Conservation (phyloP, 2,888 invertebrate genomes). For the Ormyrus thymus region DNA sequence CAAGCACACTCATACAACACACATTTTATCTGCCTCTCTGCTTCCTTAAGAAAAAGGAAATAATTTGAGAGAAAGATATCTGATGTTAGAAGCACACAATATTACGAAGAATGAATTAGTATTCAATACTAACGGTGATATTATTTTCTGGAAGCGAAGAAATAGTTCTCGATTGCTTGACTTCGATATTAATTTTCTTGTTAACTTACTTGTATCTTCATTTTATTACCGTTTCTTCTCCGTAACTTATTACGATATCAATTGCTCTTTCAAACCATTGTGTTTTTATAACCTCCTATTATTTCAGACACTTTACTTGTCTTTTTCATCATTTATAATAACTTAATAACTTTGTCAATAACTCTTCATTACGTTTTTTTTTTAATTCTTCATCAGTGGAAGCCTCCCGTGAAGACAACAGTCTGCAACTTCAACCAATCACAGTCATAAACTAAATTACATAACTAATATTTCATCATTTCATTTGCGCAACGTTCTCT, state of each 20-base stretch:
- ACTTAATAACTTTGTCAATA: conserved; percentile 14
- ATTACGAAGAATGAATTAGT: conserved; percentile 43
- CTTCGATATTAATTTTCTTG: conserved; percentile 36
- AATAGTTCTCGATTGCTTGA: conserved; percentile 49
- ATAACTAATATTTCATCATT: conserved; percentile 43
- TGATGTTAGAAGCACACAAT: conserved; percentile 46
- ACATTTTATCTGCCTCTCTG: conserved; percentile 26
- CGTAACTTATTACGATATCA: conserved; percentile 10
- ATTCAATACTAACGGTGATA: conserved; percentile 34
- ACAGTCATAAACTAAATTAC: conserved; percentile 57
- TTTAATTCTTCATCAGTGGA: conserved; percentile 65
- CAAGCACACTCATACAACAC: conserved; percentile 31
- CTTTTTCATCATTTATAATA: not conserved
- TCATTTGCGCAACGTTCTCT: conserved; percentile 38
- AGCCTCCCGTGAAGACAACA: conserved; percentile 72
- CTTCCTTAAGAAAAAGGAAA: conserved; percentile 28
- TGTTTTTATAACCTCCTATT: not conserved
- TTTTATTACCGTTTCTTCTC: conserved; percentile 25
- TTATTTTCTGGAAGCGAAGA: conserved; percentile 51
- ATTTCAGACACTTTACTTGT: conserved; percentile 25
- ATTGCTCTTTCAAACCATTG: not conserved
- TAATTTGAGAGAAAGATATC: conserved; percentile 27
- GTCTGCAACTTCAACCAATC: conserved; percentile 60
- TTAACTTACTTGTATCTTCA: conserved; percentile 8
- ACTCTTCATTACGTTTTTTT: conserved; percentile 38